Evolutionary conservation across 2,113 vertebrate genomes (phyloP), one percentile per base, ranked within the genome.

Genomic region (Cryptomyrus ogoouensis): DNA sequence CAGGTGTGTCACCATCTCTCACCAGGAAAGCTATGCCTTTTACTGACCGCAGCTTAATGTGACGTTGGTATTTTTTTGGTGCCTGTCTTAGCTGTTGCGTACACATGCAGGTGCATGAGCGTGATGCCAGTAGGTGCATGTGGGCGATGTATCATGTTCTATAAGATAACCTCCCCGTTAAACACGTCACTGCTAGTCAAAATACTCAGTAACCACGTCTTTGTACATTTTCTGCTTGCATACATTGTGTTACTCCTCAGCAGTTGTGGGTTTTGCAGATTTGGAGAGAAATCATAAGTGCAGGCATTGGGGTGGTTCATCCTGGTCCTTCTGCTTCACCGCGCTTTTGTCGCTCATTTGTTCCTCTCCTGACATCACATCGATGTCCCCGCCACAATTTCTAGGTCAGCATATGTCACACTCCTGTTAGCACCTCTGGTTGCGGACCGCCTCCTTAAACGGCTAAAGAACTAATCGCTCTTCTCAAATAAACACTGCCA

Each of bases 351-450:
- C n/a, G 62, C n/a, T 70, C n/a, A 13, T 70, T 70, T 31, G n/a
- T 70, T 31, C n/a, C n/a, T 12, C 27, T 31, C 27, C 35, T 42
- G 74, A 42, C 74, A 80, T 80, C 31, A 80, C 35, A 39, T 80
- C 6, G 15, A 80, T 42, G 74, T 7, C 35, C 31, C 74, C 2
- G 6, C 35, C 31, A 7, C 35, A 80, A 19, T 80, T 80, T 80
- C 74, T 80, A 80, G 74, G 74, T 42, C 74, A 80, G 35, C 74
- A 80, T 80, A 80, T 80, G 74, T 80, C 74, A 80, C 13, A 19
- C 74, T 80, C 74, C 35, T 39, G 42, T 80, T 80, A 80, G 31
- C 35, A 39, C 74, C 74, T 80, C 74, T 80, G 74, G 74, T 80
- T 7, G 74, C 0, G 17, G 35, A 42, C 74, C 74, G 15, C 13